Base-by-base conservation (phyloP, 1,140 invertebrate genomes). In the Propsilocerus akamusi region DNA sequence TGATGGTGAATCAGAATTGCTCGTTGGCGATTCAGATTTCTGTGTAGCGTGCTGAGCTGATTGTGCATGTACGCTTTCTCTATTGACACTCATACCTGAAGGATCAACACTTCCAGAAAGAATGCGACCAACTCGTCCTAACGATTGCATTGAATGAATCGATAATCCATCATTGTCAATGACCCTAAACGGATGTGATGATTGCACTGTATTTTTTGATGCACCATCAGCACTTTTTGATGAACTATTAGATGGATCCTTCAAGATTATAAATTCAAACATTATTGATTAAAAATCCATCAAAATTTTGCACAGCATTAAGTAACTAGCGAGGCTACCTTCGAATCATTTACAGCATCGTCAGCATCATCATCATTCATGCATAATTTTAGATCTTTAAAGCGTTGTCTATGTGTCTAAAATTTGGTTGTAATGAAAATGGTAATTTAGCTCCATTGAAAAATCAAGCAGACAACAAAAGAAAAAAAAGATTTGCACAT, bases 81-180 rank as follows among this genome's bases (percentile, higher is more conserved):
- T 24, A 37, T 24, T 50, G 2, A 34, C n/a, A 51, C 61, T 17
- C 30, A 64, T 58, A 56, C 62, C 68, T 20, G 72, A 72, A n/a
- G 66, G 63, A 57, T 67, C 71, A 51, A 74, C 75, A 22, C 69
- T 71, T 47, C 80, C 80, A 23, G 78, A 77, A 50, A 85, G 68
- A 57, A 87, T 80, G 52, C 80, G 67, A 14, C 84, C 83, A 50
- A 86, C 78, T 56, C 85, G 72, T 22, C 84, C 85, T 53, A 89
- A 66, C 52, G 85, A 88, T 54, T 84, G 86, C 70, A 87, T 80
- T 64, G 85, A 89, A 61, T 89, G 84, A 56, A 91, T 69, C 60
- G 84, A 88, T 57, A 87, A 72, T 48, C 85, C 79, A 65, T 91
- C 86, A 57, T 86, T 83, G 55, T 90, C 84, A 56, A 89, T 86